Evolutionary conservation across 2,797 vertebrate species (phyloP).

Genomic region (Cyprinella venusta): DNA sequence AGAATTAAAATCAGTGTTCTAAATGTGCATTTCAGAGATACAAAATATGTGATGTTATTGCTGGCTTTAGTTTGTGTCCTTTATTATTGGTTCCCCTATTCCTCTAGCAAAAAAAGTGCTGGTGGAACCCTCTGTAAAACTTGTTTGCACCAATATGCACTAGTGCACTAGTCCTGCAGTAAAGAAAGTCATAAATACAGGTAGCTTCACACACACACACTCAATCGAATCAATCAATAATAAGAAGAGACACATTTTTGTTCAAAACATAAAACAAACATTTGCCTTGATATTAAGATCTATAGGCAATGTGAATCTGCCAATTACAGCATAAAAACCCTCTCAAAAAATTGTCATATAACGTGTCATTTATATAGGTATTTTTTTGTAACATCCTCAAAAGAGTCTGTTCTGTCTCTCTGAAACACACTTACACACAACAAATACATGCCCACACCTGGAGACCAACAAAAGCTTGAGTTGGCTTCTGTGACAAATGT

Average conservation of each 20-base stretch:
- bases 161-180: not conserved
- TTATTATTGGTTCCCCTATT: not conserved
- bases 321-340: not conserved
- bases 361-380: not conserved
- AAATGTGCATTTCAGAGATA: not conserved
- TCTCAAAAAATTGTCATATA: not conserved
- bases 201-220: not conserved
- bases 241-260: not conserved
- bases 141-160: too few species aligned
- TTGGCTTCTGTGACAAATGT: conserved; percentile 53
- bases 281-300: not conserved
- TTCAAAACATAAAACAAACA: not conserved
- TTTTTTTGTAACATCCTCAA: conserved; percentile 24
- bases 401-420: conserved; percentile 38
- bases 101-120: not conserved
- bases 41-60: too few species aligned
- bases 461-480: conserved; percentile 51
- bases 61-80: not conserved
- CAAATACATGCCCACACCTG: conserved; percentile 30
- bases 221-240: too few species aligned
- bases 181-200: not conserved
- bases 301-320: not conserved
- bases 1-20: not conserved
- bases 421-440: conserved; percentile 18
- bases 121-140: not conserved